Base-by-base conservation (phyloP, 2,888 invertebrate genomes). In the Agriopis marginaria region DNA sequence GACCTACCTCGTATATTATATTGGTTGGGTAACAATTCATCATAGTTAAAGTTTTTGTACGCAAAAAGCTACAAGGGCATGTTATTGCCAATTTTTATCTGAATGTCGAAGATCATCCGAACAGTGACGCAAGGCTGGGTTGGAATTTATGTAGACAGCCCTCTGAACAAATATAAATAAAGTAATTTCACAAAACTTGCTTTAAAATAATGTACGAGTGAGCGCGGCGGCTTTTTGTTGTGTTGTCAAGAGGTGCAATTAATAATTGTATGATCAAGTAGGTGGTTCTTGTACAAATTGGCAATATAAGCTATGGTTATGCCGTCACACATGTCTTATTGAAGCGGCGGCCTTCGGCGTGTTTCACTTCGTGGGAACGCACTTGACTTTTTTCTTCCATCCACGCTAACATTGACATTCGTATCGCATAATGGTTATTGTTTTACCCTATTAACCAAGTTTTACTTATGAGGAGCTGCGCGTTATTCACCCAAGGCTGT, bases 181-280 rank as follows among this genome's bases (percentile, higher is more conserved):
- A 66, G 79, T 81, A 78, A 84, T 83, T 84, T 86, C 81, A 81
- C 77, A 70, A 68, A 71, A 7, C 71, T 76, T 74, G 68, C 76
- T 76, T 70, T 72, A 65, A 77, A 75, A 75, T 73, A 32, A 44
- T 58, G 55, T 53, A 50, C 55, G 47, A 67, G 62, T 40, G 66
- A 51, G 63, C 70, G 55, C 68, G 75, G 76, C 79, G 77, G 80
- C 75, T 84, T 85, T 86, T 83, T 83, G 76, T 80, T 76, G 73
- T 74, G 71, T 82, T 75, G 82, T 83, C 80, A 80, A 78, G 79
- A 86, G 77, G 81, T 87, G 85, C 82, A 88, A 86, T 88, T 85
- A 86, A 86, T 86, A 84, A 83, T 80, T 81, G 77, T 80, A 79
- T 86, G 83, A 87, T 85, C 84, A 86, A 87, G 81, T 83, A 82